Evolutionary conservation across 2,797 vertebrate genomes (phyloP), one percentile per base, ranked within the genome.

Genomic region (Anniella stebbinsi): DNA sequence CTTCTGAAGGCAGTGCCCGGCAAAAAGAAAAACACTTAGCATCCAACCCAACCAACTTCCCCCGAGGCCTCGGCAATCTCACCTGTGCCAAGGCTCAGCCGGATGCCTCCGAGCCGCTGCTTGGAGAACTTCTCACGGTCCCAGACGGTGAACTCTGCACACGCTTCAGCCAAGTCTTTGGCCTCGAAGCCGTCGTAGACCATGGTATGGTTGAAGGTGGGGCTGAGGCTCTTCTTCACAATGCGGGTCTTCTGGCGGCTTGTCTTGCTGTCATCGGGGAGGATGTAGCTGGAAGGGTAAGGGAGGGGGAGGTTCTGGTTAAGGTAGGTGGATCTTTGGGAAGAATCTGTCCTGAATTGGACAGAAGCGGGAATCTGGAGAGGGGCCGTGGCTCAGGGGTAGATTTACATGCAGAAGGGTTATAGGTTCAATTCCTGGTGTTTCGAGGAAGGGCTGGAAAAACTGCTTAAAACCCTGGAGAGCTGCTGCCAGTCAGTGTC

Each of bases 151-250:
- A 99, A 98, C 95, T 99, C 99, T 0, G 98, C 98, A 1, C 99
- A 99, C 0, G 98, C 98, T 95, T 99, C 98, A 1, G 87, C 95
- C 95, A 99, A 94, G 97, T 99, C 99, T 17, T 97, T 97, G 80
- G 94, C 94, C 76, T 98, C 97, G 93, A 99, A 99, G 93, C 99
- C 99, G 0, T 99, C 99, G 0, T 99, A 99, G 77, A 99, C 99
- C 99, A 99, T 99, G 92, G 99, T 99, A 97, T 99, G 99, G 97
- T 99, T 99, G 94, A 98, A 99, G 54, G 98, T 93, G 0, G 99
- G 99, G 95, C 97, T 98, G 94, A 99, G 94, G 88, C 97, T 98
- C 87, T 95, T 96, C 88, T 98, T 98, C 33, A 99, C 97, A 91
- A 98, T 96, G 38, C 98, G 97, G 0, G 99, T 99, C 94, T 98